phyloP scores from a whole-genome alignment of 35 echinoderm and acorn worm genomes.

The Lytechinus variegatus region DNA sequence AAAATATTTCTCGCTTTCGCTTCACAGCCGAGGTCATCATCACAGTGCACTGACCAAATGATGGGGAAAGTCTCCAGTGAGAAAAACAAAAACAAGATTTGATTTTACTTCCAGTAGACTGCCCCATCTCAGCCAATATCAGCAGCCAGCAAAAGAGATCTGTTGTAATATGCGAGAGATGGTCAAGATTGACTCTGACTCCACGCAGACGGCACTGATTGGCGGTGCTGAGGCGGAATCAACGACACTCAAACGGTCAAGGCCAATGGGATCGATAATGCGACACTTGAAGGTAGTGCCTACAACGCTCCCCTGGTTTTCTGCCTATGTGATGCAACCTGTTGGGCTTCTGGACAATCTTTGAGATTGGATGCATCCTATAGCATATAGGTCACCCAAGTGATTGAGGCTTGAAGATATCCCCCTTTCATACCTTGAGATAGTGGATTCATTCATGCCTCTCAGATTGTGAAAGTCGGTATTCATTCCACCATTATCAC shows the following conservation, averaged over 20 bases:
- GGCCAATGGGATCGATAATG: background rate
- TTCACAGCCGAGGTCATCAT: background rate
- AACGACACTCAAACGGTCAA: background rate
- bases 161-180: background rate
- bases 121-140: background rate
- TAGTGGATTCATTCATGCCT: background rate
- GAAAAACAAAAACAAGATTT: constrained; percentile 16
- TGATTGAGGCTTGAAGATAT: background rate
- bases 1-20: background rate
- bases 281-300: background rate
- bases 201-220: background rate
- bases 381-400: background rate
- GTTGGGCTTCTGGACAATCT: background rate
- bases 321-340: background rate
- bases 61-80: background rate
- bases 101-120: background rate
- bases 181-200: background rate
- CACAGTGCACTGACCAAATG: background rate
- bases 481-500: background rate
- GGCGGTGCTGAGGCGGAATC: background rate
- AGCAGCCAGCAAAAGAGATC: background rate
- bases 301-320: background rate
- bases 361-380: background rate
- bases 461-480: background rate
- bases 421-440: background rate